Evolutionary conservation across 1,140 invertebrate species (phyloP).

Genomic region (Drosophila obscura): DNA sequence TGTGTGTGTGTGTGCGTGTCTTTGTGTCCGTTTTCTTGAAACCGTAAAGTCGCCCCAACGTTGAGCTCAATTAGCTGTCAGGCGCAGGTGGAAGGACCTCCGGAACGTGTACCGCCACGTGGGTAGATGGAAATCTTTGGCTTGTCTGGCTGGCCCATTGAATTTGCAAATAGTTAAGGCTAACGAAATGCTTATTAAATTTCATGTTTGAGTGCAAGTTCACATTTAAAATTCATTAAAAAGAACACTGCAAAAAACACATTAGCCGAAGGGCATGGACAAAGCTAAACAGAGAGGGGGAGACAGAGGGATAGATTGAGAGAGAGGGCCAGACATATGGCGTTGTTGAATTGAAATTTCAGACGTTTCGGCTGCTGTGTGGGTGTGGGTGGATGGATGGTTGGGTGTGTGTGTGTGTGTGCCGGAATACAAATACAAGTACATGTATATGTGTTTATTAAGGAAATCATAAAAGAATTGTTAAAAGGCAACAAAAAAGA

Average conservation of each 20-base stretch:
- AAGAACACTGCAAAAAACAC: constrained; percentile 35
- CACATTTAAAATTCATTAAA: constrained; percentile 79
- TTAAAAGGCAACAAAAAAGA: constrained; percentile 38
- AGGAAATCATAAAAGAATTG: constrained; percentile 65
- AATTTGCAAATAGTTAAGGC: constrained; percentile 60
- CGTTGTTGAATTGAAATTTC: constrained; percentile 48
- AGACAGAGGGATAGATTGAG: constrained; percentile 11
- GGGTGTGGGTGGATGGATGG: neutral
- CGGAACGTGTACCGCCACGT: neutral
- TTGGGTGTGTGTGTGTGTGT: constrained; percentile 3
- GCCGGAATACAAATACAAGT: constrained; percentile 3
- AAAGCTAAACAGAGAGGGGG: neutral
- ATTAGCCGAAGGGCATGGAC: constrained; percentile 48
- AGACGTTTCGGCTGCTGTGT: constrained; percentile 20
- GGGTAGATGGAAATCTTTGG: constrained; percentile 9
- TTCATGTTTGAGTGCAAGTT: constrained; percentile 26
- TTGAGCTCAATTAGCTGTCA: constrained; percentile 73
- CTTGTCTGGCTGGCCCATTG: constrained; percentile 24
- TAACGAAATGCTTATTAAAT: constrained; percentile 62
- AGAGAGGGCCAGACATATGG: constrained; percentile 24
- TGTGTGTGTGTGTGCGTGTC: constrained; percentile 13
- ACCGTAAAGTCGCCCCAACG: constrained; percentile 63
- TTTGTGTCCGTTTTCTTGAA: constrained; percentile 52
- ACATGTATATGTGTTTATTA: constrained; percentile 26
- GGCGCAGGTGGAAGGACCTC: constrained; percentile 39